phyloP scores from a whole-genome alignment of 2,113 vertebrate genomes.

The Oxygymnocypris stewartii region DNA sequence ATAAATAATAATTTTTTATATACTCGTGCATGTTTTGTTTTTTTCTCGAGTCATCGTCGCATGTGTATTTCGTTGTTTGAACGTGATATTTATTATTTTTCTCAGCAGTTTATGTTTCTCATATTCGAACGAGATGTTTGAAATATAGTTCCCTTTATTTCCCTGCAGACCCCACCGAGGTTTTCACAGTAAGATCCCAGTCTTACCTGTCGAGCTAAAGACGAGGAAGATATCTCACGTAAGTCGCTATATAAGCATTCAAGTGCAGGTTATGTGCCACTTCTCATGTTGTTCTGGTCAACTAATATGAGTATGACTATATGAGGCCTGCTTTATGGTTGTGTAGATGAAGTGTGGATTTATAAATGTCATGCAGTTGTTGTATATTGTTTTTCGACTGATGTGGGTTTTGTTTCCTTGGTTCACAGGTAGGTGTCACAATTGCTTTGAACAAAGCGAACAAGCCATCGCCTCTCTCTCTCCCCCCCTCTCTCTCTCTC shows the following conservation, averaged over 20 bases:
- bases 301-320: not conserved
- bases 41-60: too few relatives aligned
- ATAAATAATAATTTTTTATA: too few relatives aligned
- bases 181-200: conserved; percentile 72
- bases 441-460: conserved; percentile 93
- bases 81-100: too few relatives aligned
- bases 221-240: conserved; percentile 74
- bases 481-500: conserved; percentile 29
- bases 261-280: not conserved
- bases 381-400: too few relatives aligned
- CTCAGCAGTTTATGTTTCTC: too few relatives aligned
- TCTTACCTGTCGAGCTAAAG: conserved; percentile 84
- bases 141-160: too few relatives aligned
- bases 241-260: conserved; percentile 35
- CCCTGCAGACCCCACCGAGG: conserved; percentile 82
- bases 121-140: too few relatives aligned
- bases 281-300: too few relatives aligned
- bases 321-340: not conserved
- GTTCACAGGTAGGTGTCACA: conserved; percentile 99
- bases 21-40: too few relatives aligned
- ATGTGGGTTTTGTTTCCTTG: conserved; percentile 84
- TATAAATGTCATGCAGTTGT: too few relatives aligned
- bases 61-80: too few relatives aligned
- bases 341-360: not conserved
- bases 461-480: conserved; percentile 81